These are phyloP conservation scores for Dynastes hyllus DNA, from an alignment of 2,888 invertebrate genomes.

Conservation along the genomic window DNA sequence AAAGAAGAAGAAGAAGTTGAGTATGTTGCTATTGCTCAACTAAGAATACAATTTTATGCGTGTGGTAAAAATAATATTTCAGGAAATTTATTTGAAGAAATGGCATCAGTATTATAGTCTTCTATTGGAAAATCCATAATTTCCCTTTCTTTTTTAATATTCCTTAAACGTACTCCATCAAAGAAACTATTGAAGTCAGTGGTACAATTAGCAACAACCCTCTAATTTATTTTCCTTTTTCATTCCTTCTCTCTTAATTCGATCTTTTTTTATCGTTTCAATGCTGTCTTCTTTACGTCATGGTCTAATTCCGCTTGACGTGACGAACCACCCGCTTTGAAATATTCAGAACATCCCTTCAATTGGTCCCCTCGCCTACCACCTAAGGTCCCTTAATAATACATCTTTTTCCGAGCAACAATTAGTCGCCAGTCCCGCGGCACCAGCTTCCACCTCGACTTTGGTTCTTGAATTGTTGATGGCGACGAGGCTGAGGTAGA, in stretches of 20 bases:
- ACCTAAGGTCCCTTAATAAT: slow-evolving; percentile 12
- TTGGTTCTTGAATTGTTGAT: slow-evolving; percentile 42
- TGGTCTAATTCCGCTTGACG: background rate
- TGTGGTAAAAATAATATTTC: no score
- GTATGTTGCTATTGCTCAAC: no score
- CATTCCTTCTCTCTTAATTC: no score
- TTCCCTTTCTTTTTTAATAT: background rate
- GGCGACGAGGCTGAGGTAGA: background rate
- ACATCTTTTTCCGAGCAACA: background rate
- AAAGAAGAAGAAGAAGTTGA: no score
- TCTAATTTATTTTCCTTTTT: no score
- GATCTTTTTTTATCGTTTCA: no score
- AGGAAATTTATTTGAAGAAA: no score
- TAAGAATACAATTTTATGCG: no score
- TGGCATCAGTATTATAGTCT: no score
- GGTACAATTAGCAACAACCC: no score
- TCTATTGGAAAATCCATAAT: background rate
- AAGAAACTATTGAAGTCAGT: no score
- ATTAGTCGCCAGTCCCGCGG: slow-evolving; percentile 27
- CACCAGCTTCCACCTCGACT: slow-evolving; percentile 1
- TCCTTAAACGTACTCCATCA: background rate
- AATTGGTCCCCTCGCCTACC: background rate
- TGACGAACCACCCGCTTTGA: background rate
- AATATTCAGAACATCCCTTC: slow-evolving; percentile 23
- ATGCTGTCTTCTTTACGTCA: no score